Percentiles rank a stretch among this genome's conserved stretches.
phyloP scores from a whole-genome alignment of 2,113 vertebrate species.

The Glaucomys volans region DNA sequence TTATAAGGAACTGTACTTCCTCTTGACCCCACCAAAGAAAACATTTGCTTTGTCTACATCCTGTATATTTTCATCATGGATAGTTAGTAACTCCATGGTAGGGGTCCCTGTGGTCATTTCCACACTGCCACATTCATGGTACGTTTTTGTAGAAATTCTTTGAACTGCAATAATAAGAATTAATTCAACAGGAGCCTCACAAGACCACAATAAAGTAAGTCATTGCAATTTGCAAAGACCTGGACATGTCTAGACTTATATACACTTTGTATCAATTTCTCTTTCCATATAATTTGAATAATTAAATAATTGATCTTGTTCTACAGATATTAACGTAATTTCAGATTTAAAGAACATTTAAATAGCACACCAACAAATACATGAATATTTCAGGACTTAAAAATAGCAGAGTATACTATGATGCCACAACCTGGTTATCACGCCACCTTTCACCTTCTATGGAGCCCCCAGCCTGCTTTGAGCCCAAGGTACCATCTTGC shows the following conservation, averaged over 20 bases:
- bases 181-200: not conserved
- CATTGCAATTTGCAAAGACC: not conserved
- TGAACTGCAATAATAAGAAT: not conserved
- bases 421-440: not conserved
- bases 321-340: slow-evolving; percentile 46
- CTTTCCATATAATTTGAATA: slow-evolving; percentile 61
- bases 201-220: not conserved
- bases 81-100: not conserved
- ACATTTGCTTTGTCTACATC: not conserved
- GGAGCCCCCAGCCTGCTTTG: not conserved
- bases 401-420: not conserved
- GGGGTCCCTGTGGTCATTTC: not conserved
- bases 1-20: not conserved
- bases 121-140: not conserved
- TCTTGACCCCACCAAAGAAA: not conserved
- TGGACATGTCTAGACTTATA: slow-evolving; percentile 35
- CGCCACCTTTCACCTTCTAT: not conserved
- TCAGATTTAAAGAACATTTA: not conserved
- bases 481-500: not conserved
- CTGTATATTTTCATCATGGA: not conserved
- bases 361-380: not conserved
- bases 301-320: slow-evolving; percentile 43
- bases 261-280: not conserved
- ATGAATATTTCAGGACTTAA: not conserved
- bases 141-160: slow-evolving; percentile 35